Evolutionary conservation across 2,888 invertebrate genomes (phyloP).

Genomic region (Erynnis tages): DNA sequence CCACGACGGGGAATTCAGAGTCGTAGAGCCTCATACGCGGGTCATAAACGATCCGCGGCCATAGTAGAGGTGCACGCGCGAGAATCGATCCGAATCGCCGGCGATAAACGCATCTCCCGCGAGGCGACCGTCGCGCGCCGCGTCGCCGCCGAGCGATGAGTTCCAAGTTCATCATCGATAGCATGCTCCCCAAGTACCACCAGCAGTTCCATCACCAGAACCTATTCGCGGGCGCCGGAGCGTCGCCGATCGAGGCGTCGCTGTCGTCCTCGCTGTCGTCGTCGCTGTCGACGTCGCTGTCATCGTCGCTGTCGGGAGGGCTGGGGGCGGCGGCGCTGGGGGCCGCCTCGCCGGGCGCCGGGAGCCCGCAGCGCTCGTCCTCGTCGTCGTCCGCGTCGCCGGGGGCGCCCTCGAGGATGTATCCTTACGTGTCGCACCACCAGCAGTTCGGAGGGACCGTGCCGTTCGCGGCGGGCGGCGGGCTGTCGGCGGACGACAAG

Average conservation of each 20-base stretch:
- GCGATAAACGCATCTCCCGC: conserved; percentile 80
- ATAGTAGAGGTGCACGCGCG: conserved; percentile 82
- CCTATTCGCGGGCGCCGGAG: conserved; percentile 83
- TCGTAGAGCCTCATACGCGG: conserved; percentile 93
- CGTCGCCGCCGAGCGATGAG: conserved; percentile 89
- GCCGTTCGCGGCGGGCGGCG: conserved; percentile 85
- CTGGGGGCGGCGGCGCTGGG: conserved; percentile 84
- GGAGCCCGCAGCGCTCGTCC: conserved; percentile 84
- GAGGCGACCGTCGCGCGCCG: conserved; percentile 81
- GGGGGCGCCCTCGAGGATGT: conserved; percentile 92
- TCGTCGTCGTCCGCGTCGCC: conserved; percentile 86
- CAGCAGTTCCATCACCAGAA: conserved; percentile 86
- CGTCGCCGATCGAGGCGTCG: conserved; percentile 87
- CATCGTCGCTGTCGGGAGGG: conserved; percentile 83
- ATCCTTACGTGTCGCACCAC: conserved; percentile 94
- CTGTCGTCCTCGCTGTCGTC: conserved; percentile 81
- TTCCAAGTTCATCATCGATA: conserved; percentile 98
- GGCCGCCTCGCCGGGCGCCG: conserved; percentile 80
- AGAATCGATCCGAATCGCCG: conserved; percentile 82
- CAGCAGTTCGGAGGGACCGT: conserved; percentile 87
- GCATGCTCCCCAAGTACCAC: conserved; percentile 97
- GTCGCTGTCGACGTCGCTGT: conserved; percentile 79
- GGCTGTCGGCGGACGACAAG: conserved; percentile 87
- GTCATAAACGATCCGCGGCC: conserved; percentile 92
- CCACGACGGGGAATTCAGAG: conserved; percentile 89